Percentiles rank a stretch among this genome's conserved stretches.
Evolutionary conservation across 2,888 invertebrate species (phyloP).

Genomic region (Halictus quadricinctus): DNA sequence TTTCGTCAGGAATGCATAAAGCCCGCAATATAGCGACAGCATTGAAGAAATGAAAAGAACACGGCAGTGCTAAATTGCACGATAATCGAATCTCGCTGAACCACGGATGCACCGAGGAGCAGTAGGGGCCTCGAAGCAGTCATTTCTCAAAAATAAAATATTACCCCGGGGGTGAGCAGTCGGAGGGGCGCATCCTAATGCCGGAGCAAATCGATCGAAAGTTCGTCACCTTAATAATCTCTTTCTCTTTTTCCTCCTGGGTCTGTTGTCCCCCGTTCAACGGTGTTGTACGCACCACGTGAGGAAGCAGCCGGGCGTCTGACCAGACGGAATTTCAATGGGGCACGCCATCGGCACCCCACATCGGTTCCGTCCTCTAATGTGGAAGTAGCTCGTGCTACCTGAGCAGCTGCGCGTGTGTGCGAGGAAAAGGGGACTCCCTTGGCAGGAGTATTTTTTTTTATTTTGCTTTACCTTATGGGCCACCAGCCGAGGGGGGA

Average conservation of each 20-base stretch:
- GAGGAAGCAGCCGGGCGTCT: constrained; percentile 71
- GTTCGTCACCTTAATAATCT: constrained; percentile 71
- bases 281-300: constrained; percentile 47
- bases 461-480: constrained; percentile 80
- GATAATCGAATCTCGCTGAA: neutral
- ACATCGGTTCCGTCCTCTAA: constrained; percentile 74
- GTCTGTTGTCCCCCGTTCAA: constrained; percentile 37
- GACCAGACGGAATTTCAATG: constrained; percentile 75
- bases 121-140: neutral
- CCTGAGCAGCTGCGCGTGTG: constrained; percentile 80
- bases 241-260: constrained; percentile 56
- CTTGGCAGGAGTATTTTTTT: constrained; percentile 78
- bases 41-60: neutral
- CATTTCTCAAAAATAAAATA: constrained; percentile 36
- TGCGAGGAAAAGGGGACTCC: constrained; percentile 72
- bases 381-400: constrained; percentile 80
- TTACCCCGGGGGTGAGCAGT: neutral
- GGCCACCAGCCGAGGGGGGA: constrained; percentile 54
- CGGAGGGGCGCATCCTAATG: constrained; percentile 22
- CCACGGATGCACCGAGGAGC: neutral
- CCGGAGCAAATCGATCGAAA: constrained; percentile 63
- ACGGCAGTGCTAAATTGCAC: neutral
- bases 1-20: neutral
- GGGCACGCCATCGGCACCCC: constrained; percentile 68
- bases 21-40: neutral